Base-by-base conservation (phyloP, 2,797 vertebrate genomes). In the Acanthurus tractus region DNA sequence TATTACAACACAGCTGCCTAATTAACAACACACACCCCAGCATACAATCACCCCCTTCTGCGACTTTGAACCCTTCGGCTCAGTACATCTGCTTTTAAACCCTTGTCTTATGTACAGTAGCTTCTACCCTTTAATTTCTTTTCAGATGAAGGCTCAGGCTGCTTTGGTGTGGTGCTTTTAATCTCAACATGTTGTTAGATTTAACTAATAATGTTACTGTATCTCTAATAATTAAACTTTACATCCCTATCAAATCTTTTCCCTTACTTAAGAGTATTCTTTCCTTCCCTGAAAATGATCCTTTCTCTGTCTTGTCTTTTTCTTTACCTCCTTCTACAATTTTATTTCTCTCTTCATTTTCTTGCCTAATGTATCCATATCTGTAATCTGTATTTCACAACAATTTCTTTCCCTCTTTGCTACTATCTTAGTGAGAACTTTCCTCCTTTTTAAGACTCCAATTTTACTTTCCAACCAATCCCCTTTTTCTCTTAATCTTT, bases 1-100 rank as follows among this genome's bases (percentile, higher is more conserved):
- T 67, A 70, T 70, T 64, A 59, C 56, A 65, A 38, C 68, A 75
- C 78, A 80, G 78, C 68, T 86, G 80, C 82, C 81, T 82, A 69
- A 79, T 85, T 49, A 84, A 82, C 69, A 80, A 46, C 67, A 73
- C 61, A 76, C 58, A n/a, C 40, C 10, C 70, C 54, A 62, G 38
- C 72, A 69, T 38, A 65, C 23, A 9, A 3, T 10, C 11, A 53
- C 68, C 42, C 57, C 70, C 67, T 17, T 53, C 56, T 75, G 67
- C 7, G 14, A 48, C 64, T 74, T 44, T 74, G 20, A 73, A 85
- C 66, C 64, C 66, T 56, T 50, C 57, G 17, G 34, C 75, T 34
- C 64, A 46, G n/a, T n/a, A n/a, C n/a, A n/a, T 49, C 66, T 81
- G 25, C 23, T 68, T 69, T 50, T 67, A 59, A 77, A 77, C 29